Evolutionary conservation across 1,140 invertebrate species (phyloP), one percentile per base, ranked within the genome.

Genomic region (Leguminivora glycinivorella): DNA sequence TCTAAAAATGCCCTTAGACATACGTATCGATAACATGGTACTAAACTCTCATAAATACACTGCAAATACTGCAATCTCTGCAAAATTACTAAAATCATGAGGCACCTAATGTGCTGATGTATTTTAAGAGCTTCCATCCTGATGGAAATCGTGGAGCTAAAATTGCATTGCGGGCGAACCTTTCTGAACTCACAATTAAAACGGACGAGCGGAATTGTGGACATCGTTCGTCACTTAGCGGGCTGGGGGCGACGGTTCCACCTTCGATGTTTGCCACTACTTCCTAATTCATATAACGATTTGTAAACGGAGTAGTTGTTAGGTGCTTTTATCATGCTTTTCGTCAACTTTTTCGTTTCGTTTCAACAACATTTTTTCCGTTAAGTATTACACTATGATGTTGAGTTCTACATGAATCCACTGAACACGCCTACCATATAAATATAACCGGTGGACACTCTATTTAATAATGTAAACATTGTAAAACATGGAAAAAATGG

Each of bases 211-310:
- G 81, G 87, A 92, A 92, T 92, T 91, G 89, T 82, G 77, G 84
- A 92, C 91, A 92, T 71, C 89, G 86, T 92, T 92, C 85, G 82
- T 89, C 88, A 92, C 91, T 92, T 92, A 92, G 85, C 71, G 67
- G 72, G 75, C 72, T 74, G 72, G 69, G 72, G 70, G 67, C 40
- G 67, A 60, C 52, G 19, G 2, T 29, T 67, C 67, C 40, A 68
- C 63, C 70, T 60, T 72, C 70, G 43, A 69, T 24, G 34, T 70
- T 52, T 75, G 70, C 75, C 74, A 71, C 31, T 67, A 74, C 14
- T 74, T 69, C 31, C 63, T 68, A 43, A 43, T 43, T 43, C 40
- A 43, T 43, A 43, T 43, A 43, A 43, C 40, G 40, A 43, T 43
- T 43, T 43, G 40, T 43, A 43, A 43, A 43, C 40, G 40, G 17